Conservation (phyloP, 1,140 invertebrate species). For the Drosophila lacertosa region DNA sequence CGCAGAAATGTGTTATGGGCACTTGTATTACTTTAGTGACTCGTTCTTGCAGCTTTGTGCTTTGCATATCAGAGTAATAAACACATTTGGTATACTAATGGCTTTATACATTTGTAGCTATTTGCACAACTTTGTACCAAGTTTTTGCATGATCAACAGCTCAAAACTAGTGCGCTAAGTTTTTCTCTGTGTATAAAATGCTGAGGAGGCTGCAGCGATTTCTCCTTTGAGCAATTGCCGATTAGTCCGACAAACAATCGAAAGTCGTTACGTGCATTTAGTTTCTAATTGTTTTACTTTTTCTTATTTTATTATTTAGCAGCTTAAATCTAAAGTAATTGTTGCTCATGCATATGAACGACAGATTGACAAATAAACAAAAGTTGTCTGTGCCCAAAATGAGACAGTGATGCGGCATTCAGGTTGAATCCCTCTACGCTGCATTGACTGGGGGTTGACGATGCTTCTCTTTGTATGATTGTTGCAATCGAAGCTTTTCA, state of each 20-base stretch:
- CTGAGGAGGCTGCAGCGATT: constrained; percentile 7
- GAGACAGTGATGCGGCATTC: background rate
- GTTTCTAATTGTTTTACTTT: constrained; percentile 22
- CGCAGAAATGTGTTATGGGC: constrained; percentile 3
- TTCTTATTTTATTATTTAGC: background rate
- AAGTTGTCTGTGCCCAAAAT: constrained; percentile 14
- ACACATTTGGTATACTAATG: background rate
- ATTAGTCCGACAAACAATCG: constrained; percentile 20
- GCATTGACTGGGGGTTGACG: too few relatives aligned
- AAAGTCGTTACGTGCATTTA: constrained; percentile 29
- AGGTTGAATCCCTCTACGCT: background rate
- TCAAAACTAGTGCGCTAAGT: too few relatives aligned
- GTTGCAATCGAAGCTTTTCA: constrained; percentile 49
- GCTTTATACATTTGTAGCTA: background rate
- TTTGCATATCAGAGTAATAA: background rate
- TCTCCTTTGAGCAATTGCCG: constrained; percentile 9
- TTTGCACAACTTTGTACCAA: constrained; percentile 6
- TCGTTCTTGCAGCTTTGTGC: constrained; percentile 17
- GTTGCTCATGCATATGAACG: background rate
- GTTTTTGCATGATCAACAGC: constrained; percentile 17
- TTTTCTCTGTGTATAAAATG: too few relatives aligned
- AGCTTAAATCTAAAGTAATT: constrained; percentile 9
- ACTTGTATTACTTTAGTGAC: background rate
- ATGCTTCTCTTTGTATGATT: constrained; percentile 18
- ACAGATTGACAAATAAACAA: background rate